A percentile compares a stretch with the other conserved stretches of the same genome.
Evolutionary conservation across 1,140 invertebrate genomes (phyloP).

Genomic region (Zaprionus gabonicus): DNA sequence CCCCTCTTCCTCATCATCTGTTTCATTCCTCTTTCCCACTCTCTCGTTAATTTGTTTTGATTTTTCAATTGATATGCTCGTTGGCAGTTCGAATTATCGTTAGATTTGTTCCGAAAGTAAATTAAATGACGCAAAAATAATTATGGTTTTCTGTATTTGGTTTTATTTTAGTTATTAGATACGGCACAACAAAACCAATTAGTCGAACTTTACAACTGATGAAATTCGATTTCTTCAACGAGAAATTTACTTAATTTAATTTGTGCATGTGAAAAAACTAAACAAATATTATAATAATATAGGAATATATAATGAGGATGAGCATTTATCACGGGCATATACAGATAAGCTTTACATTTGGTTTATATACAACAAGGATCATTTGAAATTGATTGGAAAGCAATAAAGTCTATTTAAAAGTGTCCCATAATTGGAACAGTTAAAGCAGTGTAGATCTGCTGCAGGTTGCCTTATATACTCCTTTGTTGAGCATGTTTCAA

Average conservation of each 20-base stretch:
- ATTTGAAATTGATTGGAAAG: no score
- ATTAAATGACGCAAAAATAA: slow-evolving; percentile 11
- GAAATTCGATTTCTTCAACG: background rate
- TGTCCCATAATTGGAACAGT: no score
- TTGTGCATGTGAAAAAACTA: background rate
- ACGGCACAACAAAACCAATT: background rate
- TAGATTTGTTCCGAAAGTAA: background rate
- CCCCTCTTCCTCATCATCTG: no score
- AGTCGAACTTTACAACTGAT: background rate
- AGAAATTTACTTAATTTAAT: background rate
- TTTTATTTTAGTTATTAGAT: background rate
- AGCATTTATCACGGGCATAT: no score
- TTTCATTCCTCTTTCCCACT: background rate
- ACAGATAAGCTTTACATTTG: no score
- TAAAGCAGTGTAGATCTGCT: no score
- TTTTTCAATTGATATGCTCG: slow-evolving; percentile 23
- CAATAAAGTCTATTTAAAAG: no score
- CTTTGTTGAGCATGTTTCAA: no score
- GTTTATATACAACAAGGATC: no score
- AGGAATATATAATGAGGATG: background rate
- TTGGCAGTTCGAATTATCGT: background rate
- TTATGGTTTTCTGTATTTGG: background rate
- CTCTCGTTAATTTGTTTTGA: slow-evolving; percentile 13
- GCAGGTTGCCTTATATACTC: no score
- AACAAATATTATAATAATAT: background rate